Evolutionary conservation across 1,140 invertebrate species (phyloP), one percentile per base, ranked within the genome.

Genomic region (Zophobas morio): DNA sequence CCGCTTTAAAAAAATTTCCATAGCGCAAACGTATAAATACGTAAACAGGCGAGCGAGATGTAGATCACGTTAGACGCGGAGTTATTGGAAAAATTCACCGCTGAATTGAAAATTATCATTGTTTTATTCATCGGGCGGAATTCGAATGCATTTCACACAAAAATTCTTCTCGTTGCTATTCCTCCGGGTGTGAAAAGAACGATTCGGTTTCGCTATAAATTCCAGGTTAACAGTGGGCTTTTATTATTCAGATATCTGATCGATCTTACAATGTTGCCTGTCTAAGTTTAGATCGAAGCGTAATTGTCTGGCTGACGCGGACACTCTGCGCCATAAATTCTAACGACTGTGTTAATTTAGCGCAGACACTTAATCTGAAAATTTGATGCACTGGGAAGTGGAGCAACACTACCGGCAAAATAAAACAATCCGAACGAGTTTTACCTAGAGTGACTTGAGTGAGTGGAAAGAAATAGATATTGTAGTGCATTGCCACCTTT

Each of bases 61-160:
- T 20, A 60, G 8, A 20, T 20, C 20, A 20, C 32, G 54, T 57
- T 8, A 57, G 32, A 6, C 2, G 20, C 49, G 2, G 49, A 53
- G 54, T 57, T 57, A 35, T 57, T 57, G 54, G 54, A 57, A 51
- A 51, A 57, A 57, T 57, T 57, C 54, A 5, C 37, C n/a, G 39
- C 39, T 39, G 57, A 63, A 63, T 63, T 63, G 37, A 66, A 66
- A 66, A 46, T 46, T 57, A 57, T 66, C n/a, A 40, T 40, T 66
- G 60, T 66, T 66, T 66, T 40, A 42, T 66, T 66, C 60, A 36
- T 33, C 42, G 3, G 42, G 6, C 6, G 20, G 49, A 51, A 51
- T 20, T 51, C 42, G 49, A 20, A 51, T 51, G 49, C 49, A 51
- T 20, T 20, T 4, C 49, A 2, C 49, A 20, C 49, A 20, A 4